Conservation (phyloP, 30 jellyfish, hydroid and myxozoan species). For the Aurelia aurita region DNA sequence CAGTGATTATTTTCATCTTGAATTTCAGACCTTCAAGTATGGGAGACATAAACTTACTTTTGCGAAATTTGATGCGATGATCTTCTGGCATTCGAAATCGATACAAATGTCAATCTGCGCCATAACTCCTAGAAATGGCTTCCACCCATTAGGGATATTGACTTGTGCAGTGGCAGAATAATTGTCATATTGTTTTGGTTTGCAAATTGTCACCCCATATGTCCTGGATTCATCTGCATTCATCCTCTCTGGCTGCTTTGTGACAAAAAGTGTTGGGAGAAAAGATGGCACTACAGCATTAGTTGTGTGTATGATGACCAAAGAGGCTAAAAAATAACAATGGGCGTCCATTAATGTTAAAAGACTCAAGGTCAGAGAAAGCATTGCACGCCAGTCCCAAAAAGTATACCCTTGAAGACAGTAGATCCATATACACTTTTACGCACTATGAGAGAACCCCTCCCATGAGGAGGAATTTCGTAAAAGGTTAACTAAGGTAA, state of each 20-base stretch:
- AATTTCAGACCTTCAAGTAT: background rate
- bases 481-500: no score
- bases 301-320: background rate
- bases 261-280: slow-evolving; percentile 22
- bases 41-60: background rate
- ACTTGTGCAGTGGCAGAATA: slow-evolving; percentile 27
- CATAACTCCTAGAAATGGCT: slow-evolving; percentile 4
- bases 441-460: no score
- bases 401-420: no score
- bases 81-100: slow-evolving; percentile 22
- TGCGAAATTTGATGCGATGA: slow-evolving; percentile 21
- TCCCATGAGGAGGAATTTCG: no score
- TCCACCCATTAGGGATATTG: slow-evolving; percentile 25
- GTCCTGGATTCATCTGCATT: slow-evolving; percentile 14
- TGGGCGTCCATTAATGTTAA: no score
- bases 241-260: slow-evolving; percentile 26
- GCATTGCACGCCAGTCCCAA: no score
- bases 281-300: background rate
- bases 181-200: slow-evolving; percentile 15
- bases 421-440: no score
- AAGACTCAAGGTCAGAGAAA: no score
- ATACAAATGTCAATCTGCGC: slow-evolving; percentile 5
- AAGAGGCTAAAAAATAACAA: background rate
- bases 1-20: background rate
- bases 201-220: slow-evolving; percentile 27